Evolutionary conservation across 2,113 vertebrate species (phyloP), one percentile per base, ranked within the genome.

Genomic region (Shinisaurus crocodilurus): DNA sequence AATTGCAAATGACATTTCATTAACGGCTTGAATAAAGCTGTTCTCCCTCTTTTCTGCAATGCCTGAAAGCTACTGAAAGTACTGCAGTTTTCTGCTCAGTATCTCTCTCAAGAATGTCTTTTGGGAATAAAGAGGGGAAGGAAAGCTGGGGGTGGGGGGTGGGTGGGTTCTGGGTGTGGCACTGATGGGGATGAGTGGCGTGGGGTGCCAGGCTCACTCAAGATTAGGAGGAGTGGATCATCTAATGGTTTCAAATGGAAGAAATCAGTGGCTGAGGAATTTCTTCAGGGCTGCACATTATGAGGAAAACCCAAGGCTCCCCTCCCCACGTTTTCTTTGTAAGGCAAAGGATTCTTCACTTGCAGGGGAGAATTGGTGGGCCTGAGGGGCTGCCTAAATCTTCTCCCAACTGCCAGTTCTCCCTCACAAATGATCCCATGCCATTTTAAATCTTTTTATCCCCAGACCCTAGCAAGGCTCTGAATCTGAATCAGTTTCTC

Each of bases 1-100:
- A 96, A 96, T 95, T 92, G 85, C 94, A 95, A 93, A 96, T 96
- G 97, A 96, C 96, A 97, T 95, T 96, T 97, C 96, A 96, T 97
- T 97, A 97, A 92, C 87, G 12, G 95, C 95, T 96, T 85, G 94
- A 94, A 96, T 96, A 97, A 96, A 95, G 95, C 96, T 95, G 95
- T 95, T 96, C 92, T 92, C 91, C 94, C 93, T 93, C 94, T 86
- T 85, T 90, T 70, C 95, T 12, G 2, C 90, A 60, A 43, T 90
- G 90, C 90, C 96, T 94, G 89, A 96, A 94, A 96, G 91, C 93
- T 0, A 88, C 0, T 0, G 13, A 5, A 60, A 85, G 23, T 27
- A n/a, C 32, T 43, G 40, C 75, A 34, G 27, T 91, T 81, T 86
- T 79, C 67, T 0, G 10, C 2, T 13, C 90, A 37, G 83, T 90